phyloP scores from a whole-genome alignment of 2,113 vertebrate species.

The Murina feae region DNA sequence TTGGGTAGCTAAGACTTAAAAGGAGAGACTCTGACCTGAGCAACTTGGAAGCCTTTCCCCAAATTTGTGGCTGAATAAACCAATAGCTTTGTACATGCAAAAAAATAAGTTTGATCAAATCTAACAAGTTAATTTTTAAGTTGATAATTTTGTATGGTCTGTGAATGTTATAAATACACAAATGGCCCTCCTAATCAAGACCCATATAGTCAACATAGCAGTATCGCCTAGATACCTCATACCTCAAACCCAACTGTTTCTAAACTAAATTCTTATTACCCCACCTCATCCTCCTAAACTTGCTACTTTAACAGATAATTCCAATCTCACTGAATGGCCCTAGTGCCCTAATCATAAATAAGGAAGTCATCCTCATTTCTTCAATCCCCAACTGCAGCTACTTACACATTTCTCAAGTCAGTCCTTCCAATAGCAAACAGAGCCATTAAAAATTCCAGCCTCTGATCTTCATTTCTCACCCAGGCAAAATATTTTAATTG shows the following conservation, averaged over 20 bases:
- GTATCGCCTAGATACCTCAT: background rate
- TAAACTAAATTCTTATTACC: background rate
- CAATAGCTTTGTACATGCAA: conserved; percentile 12
- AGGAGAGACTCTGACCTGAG: conserved; percentile 22
- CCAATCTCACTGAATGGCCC: background rate
- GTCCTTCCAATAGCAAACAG: background rate
- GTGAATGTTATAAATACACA: no score
- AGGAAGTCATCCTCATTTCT: background rate
- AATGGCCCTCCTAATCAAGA: no score
- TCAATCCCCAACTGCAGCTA: background rate
- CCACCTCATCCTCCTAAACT: background rate
- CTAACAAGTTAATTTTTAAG: no score
- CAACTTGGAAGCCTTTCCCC: conserved; percentile 29
- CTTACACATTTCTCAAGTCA: background rate
- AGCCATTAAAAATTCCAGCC: background rate
- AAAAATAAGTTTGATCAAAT: no score
- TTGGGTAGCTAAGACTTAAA: conserved; percentile 47
- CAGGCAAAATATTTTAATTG: background rate
- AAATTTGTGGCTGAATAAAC: conserved; percentile 50
- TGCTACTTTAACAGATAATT: background rate
- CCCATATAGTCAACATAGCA: background rate
- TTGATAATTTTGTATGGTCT: no score
- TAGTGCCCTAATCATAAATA: background rate
- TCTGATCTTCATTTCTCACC: background rate
- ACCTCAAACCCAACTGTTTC: background rate